phyloP scores from a whole-genome alignment of 2,113 vertebrate species.

The Brienomyrus brachyistius region DNA sequence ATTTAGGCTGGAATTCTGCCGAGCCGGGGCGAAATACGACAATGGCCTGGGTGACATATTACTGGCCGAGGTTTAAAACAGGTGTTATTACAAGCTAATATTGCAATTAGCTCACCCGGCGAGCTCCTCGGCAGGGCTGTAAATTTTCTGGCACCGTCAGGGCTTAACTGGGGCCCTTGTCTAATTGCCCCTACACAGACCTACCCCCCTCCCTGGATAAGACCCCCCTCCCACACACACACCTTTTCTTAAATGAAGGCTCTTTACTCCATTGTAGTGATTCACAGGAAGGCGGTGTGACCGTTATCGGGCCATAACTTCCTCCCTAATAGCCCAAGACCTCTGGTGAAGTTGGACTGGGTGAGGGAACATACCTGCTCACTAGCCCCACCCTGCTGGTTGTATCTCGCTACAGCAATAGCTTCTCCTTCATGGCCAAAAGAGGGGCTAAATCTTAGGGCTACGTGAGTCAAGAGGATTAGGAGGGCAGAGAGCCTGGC shows the following conservation, averaged over 20 bases:
- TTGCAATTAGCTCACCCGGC: conserved; percentile 60
- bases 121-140: conserved; percentile 47
- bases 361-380: neutral
- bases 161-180: conserved; percentile 37
- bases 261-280: conserved; percentile 31
- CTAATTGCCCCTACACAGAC: conserved; percentile 53
- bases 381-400: neutral
- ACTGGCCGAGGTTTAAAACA: conserved; percentile 37
- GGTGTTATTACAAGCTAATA: conserved; percentile 66
- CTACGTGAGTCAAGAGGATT: neutral
- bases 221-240: conserved; percentile 17
- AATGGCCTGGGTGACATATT: conserved; percentile 42
- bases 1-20: conserved; percentile 48
- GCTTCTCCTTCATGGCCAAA: neutral
- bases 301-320: neutral
- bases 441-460: neutral
- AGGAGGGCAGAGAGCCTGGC: neutral
- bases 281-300: neutral
- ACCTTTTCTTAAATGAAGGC: conserved; percentile 16
- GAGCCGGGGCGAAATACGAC: conserved; percentile 47
- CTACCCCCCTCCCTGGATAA: conserved; percentile 33
- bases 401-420: neutral
- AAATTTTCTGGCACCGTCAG: conserved; percentile 55
- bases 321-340: neutral
- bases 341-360: neutral